Evolutionary conservation across 53 echinoderm and acorn worm genomes (phyloP), one percentile per base, ranked within the genome.

Genomic region (Patiria pectinifera): DNA sequence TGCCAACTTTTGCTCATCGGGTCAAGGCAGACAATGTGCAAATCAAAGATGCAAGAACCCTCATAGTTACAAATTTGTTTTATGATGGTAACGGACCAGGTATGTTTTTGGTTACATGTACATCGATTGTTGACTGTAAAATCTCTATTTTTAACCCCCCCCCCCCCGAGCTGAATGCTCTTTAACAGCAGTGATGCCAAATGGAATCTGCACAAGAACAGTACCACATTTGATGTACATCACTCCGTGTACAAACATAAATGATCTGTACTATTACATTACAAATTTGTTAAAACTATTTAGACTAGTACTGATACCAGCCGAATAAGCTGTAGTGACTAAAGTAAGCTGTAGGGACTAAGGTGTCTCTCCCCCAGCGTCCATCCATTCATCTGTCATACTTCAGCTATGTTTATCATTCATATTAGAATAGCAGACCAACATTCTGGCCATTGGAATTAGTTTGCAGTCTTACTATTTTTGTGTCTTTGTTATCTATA

Each of bases 71-170:
- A 43, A 90, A 95, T 76, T 66, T 96, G 78, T 6, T 49, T 60
- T 96, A 96, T 26, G 96, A 96, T 59, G 96, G 96, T 19, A 25
- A 48, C 47, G 96, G 95, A 78, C 96, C 96, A 93, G 92, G 96
- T 96, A 95, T 19, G 19, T 35, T 8, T 82, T 11, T 82, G 35
- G 8, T 16, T 74, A 10, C 9, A 23, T 23, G 0, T 74, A 10
- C 9, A 23, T 23, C n/a, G 74, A 9, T 23, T 74, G 74, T 74
- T n/a, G 74, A 74, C 24, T 4, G 24, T 74, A 74, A 74, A 10
- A 21, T 6, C 70, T 19, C 16, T 21, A 70, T 35, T 35, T 35
- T 35, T 35, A 35, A 0, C 35, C 35, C 35, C 35, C 35, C 35
- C 35, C 35, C 35, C 35, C 35, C 35, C 35, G 0, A 35, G 35